Percentiles rank a stretch among this genome's conserved stretches.
Evolutionary conservation across 2,797 vertebrate genomes (phyloP).

Genomic region (Clarias laeviceps): DNA sequence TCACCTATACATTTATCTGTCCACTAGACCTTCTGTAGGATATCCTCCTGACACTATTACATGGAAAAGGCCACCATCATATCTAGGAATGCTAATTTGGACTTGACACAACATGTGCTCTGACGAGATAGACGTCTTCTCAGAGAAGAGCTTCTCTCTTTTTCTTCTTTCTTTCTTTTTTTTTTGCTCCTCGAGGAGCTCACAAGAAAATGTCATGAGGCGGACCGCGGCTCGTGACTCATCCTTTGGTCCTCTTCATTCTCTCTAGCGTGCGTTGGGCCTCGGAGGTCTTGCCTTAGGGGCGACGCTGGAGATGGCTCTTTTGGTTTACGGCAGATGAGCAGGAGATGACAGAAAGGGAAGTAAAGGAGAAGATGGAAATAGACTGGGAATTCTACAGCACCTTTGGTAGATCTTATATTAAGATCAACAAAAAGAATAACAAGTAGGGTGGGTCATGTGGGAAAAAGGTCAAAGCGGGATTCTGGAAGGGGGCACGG

Average conservation of each 20-base stretch:
- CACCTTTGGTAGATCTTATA: not conserved
- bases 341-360: not conserved
- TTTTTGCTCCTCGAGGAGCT: constrained; percentile 11
- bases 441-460: not conserved
- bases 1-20: not conserved
- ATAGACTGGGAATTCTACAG: not conserved
- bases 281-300: constrained; percentile 32
- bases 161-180: not conserved
- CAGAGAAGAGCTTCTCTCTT: constrained; percentile 33
- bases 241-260: constrained; percentile 22
- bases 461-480: not conserved
- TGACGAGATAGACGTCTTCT: constrained; percentile 29
- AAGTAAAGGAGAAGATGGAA: not conserved
- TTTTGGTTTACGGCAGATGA: constrained; percentile 21
- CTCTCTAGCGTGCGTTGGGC: constrained; percentile 7
- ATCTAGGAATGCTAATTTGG: constrained; percentile 31
- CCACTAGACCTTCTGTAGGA: constrained; percentile 2
- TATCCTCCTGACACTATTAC: constrained; percentile 6
- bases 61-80: constrained; percentile 31
- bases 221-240: constrained; percentile 39
- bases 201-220: constrained; percentile 44
- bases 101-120: constrained; percentile 15
- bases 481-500: not conserved
- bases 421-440: not conserved
- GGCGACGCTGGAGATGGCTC: constrained; percentile 14